Evolutionary conservation across 2,113 vertebrate genomes (phyloP).

Genomic region (Clupea harengus): DNA sequence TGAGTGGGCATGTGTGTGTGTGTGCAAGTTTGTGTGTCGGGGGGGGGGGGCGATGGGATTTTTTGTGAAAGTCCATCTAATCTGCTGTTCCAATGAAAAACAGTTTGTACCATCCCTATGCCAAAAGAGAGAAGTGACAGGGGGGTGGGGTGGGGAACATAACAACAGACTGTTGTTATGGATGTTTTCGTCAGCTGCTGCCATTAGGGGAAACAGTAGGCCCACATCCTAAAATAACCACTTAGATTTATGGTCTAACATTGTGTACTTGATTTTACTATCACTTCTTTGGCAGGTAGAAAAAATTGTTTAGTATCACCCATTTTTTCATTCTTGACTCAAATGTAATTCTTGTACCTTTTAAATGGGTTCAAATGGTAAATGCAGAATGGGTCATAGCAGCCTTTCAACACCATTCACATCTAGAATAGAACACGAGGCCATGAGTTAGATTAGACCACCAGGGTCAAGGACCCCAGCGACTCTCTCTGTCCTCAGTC

Average conservation of each 20-base stretch:
- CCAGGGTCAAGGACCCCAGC: conserved; percentile 38
- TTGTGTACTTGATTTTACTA: not conserved
- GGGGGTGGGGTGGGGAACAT: not conserved
- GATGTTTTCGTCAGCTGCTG: conserved; percentile 50
- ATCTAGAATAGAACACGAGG: conserved; percentile 45
- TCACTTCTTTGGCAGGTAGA: not conserved
- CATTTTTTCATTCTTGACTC: not conserved
- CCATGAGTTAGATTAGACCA: conserved; percentile 29
- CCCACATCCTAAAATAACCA: conserved; percentile 63
- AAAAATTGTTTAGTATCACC: not conserved
- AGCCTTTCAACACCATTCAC: conserved; percentile 41
- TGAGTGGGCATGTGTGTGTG: not conserved
- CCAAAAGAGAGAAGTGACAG: conserved; percentile 5
- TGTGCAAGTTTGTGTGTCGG: not conserved
- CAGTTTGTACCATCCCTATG: not conserved
- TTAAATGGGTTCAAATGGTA: conserved; percentile 1
- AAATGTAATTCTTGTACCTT: not conserved
- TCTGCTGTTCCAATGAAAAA: not conserved
- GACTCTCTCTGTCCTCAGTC: conserved; percentile 38
- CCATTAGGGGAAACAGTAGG: conserved; percentile 41
- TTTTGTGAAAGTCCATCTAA: not conserved
- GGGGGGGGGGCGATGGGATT: not conserved
- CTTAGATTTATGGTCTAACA: conserved; percentile 37
- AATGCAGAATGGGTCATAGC: conserved; percentile 17
- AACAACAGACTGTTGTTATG: conserved; percentile 37